A percentile compares a stretch with the other conserved stretches of the same genome.
Evolutionary conservation across 2,113 vertebrate genomes (phyloP).

Genomic region (Himantopus leucocephalus): DNA sequence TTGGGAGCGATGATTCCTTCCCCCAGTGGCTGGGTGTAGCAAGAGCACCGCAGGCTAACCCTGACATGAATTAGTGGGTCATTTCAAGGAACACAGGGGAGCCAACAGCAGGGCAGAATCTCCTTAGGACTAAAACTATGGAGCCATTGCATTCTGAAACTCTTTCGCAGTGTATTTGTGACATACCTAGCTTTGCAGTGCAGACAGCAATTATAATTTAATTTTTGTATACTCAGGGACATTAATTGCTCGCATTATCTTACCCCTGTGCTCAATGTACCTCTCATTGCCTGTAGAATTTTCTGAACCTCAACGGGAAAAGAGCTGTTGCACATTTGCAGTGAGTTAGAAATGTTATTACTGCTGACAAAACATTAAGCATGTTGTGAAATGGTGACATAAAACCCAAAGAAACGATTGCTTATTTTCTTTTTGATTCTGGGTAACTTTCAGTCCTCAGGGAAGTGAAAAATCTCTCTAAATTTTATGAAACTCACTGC

Average conservation of each 20-base stretch:
- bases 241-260: not conserved
- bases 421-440: conserved; percentile 5
- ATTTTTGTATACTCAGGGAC: conserved; percentile 15
- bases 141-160: not conserved
- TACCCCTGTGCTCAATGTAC: not conserved
- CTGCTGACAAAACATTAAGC: not conserved
- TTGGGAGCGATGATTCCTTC: not conserved
- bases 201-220: not conserved
- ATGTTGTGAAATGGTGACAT: not conserved
- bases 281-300: conserved; percentile 2
- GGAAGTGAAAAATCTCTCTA: not conserved
- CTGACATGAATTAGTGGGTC: not conserved
- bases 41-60: not conserved
- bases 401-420: not conserved
- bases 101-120: not conserved
- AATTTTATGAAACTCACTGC: not conserved
- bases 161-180: not conserved
- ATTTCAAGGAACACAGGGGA: not conserved
- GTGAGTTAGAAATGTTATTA: conserved; percentile 41
- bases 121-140: not conserved
- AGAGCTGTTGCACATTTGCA: conserved; percentile 4
- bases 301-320: conserved; percentile 27
- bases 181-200: not conserved
- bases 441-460: not conserved
- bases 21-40: not conserved